A percentile compares a stretch with the other conserved stretches of the same genome.
Conservation (phyloP, 2,888 invertebrate species). For the Galerucella pusilla region DNA sequence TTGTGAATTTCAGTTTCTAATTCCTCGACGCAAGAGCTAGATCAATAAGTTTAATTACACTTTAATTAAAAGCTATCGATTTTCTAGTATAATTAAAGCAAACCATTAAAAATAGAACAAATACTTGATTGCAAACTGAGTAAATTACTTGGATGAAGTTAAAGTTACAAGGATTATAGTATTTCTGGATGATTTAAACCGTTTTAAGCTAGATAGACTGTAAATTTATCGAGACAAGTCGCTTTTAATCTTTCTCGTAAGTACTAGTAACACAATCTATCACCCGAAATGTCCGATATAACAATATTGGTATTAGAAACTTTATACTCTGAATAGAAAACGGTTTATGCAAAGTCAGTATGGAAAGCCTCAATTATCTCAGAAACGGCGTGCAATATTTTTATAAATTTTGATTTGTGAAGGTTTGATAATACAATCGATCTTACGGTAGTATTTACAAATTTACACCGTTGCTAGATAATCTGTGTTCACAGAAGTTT, state of each 20-base stretch:
- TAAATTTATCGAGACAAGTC: constrained; percentile 1
- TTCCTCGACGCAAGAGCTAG: background rate
- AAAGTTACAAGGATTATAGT: background rate
- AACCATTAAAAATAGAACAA: constrained; percentile 20
- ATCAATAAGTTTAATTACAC: background rate
- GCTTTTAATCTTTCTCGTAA: background rate
- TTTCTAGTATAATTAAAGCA: constrained; percentile 19
- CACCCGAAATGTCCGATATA: background rate
- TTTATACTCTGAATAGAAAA: background rate
- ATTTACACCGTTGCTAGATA: too few relatives aligned
- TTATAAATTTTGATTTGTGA: too few relatives aligned
- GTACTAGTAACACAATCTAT: background rate
- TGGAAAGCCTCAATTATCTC: too few relatives aligned
- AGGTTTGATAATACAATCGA: too few relatives aligned
- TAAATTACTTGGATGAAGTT: constrained; percentile 10
- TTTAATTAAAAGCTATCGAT: constrained; percentile 6
- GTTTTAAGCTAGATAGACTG: constrained; percentile 4
- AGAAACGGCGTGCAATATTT: too few relatives aligned
- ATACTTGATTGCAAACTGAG: constrained; percentile 22
- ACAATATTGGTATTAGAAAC: background rate
- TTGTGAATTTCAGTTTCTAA: background rate
- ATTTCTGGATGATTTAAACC: background rate
- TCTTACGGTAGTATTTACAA: too few relatives aligned
- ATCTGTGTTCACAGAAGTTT: too few relatives aligned
- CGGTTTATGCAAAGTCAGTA: too few relatives aligned